Conservation (phyloP, 2,888 invertebrate species). For the Yponomeuta malinellus region DNA sequence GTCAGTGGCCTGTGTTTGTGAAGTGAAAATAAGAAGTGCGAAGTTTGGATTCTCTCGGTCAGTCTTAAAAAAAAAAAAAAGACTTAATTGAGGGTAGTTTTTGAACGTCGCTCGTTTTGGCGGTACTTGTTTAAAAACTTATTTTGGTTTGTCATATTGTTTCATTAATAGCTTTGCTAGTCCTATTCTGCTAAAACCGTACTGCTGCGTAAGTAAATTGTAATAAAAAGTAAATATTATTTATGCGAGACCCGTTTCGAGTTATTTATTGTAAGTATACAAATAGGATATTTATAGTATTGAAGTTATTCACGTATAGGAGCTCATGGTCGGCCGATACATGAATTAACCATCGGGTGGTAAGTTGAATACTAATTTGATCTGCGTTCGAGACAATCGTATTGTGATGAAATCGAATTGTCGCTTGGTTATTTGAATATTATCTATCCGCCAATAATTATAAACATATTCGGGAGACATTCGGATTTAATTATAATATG, state of each 20-base stretch:
- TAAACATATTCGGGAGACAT: no score
- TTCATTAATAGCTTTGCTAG: conserved; percentile 9
- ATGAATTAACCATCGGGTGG: conserved; percentile 16
- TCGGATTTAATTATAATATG: no score
- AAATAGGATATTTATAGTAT: conserved; percentile 18
- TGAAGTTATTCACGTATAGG: conserved; percentile 13
- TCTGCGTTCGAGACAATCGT: background rate
- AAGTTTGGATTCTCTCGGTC: conserved; percentile 29
- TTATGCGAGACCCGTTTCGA: conserved; percentile 38
- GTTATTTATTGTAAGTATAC: conserved; percentile 17
- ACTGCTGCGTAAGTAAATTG: background rate
- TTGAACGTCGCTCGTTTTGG: conserved; percentile 21
- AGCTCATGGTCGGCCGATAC: conserved; percentile 15
- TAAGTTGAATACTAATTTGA: conserved; percentile 15
- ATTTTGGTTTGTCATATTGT: conserved; percentile 22
- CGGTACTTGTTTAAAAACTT: conserved; percentile 9
- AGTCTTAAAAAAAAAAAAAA: conserved; percentile 32
- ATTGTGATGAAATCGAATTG: background rate
- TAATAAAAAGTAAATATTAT: background rate
- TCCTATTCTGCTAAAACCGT: conserved; percentile 5
- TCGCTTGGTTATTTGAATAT: background rate
- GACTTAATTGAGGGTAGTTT: conserved; percentile 33
- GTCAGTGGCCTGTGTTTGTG: conserved; percentile 19
- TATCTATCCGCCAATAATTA: background rate
- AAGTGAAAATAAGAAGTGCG: conserved; percentile 21